A percentile compares a stretch with the other conserved stretches of the same genome.
These are phyloP conservation scores for Cacatua alba DNA, from an alignment of 2,113 vertebrate genomes.

Conservation along the genomic window DNA sequence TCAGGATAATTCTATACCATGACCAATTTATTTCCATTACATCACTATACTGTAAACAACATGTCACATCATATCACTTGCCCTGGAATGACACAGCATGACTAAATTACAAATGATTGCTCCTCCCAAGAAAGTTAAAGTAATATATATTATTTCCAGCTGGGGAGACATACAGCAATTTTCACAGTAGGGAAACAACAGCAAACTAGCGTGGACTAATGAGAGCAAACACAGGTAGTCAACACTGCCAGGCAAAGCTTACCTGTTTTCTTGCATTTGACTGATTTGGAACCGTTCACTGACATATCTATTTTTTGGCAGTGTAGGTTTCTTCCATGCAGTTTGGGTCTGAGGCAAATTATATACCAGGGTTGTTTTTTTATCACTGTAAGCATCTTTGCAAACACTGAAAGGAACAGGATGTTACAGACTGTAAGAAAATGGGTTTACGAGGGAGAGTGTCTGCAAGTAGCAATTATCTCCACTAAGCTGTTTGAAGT, in stretches of 20 bases:
- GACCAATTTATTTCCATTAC: neutral
- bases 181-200: neutral
- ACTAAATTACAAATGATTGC: neutral
- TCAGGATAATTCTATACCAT: neutral
- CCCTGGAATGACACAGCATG: neutral
- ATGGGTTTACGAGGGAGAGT: neutral
- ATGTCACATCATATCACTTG: neutral
- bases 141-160: neutral
- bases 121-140: neutral
- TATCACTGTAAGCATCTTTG: neutral
- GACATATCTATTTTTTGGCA: neutral
- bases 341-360: neutral
- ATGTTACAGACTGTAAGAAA: neutral
- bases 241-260: neutral
- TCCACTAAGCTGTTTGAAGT: neutral
- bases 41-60: neutral
- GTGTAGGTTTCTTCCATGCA: neutral
- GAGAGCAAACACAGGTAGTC: neutral
- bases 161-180: neutral
- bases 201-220: neutral
- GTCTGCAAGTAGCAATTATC: conserved; percentile 12
- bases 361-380: neutral
- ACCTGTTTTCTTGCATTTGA: neutral
- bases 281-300: neutral
- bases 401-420: neutral